Percentiles rank a stretch among this genome's conserved stretches.
phyloP scores from a whole-genome alignment of 2,888 invertebrate species.

The Drosophila lacicola region DNA sequence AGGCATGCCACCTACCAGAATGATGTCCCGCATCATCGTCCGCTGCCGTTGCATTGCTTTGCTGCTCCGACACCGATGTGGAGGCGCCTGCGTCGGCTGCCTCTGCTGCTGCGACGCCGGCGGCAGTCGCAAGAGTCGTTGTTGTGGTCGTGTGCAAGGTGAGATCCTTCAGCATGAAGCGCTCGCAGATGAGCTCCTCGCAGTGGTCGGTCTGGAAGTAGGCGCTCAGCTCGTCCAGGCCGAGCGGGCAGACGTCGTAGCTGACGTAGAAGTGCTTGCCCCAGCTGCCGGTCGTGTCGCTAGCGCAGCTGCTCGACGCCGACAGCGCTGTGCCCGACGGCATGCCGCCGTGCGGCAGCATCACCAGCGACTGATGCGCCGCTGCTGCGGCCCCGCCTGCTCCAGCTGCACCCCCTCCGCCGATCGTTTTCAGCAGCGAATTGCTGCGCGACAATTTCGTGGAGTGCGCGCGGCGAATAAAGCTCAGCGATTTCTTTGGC shows the following conservation, averaged over 20 bases:
- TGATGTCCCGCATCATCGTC: conserved; percentile 89
- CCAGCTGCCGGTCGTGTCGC: conserved; percentile 74
- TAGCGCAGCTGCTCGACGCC: conserved; percentile 62
- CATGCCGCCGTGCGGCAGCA: conserved; percentile 2
- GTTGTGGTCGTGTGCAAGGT: conserved; percentile 43
- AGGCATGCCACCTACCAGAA: conserved; percentile 87
- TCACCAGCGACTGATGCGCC: conserved; percentile 18
- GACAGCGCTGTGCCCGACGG: conserved; percentile 26
- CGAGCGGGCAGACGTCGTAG: conserved; percentile 83
- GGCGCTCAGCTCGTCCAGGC: conserved; percentile 83
- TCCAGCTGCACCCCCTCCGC: conserved; percentile 13
- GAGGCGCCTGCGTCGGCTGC: conserved; percentile 35
- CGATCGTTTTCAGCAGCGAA: conserved; percentile 86
- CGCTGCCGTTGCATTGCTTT: conserved; percentile 75
- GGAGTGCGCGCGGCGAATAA: conserved; percentile 90
- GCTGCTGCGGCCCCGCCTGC: neutral
- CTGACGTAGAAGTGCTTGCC: conserved; percentile 82
- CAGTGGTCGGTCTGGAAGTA: conserved; percentile 84
- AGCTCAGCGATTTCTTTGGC: conserved; percentile 87
- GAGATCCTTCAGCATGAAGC: conserved; percentile 83
- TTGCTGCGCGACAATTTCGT: conserved; percentile 90
- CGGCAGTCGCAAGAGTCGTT: neutral
- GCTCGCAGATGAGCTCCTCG: conserved; percentile 83
- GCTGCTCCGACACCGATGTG: conserved; percentile 45
- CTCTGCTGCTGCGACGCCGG: conserved; percentile 11